Conservation (phyloP, 2,888 invertebrate genomes). For the Antheraea assamensis region DNA sequence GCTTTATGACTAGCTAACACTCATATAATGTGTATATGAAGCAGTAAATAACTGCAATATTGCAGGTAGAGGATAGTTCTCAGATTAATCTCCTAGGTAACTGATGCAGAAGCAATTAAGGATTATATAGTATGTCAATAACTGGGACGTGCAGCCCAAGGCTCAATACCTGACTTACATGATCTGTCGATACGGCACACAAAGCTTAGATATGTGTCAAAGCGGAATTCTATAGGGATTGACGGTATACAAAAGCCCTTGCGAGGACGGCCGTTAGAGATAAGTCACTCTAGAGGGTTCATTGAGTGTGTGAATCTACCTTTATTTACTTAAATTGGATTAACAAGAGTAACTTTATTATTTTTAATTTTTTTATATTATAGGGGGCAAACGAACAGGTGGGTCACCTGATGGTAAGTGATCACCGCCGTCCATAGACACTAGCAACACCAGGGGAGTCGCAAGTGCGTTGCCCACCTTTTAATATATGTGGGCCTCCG, state of each 20-base stretch:
- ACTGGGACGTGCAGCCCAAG: not conserved
- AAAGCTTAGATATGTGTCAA: constrained; percentile 8
- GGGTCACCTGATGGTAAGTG: too few species aligned
- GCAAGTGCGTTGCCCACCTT: too few species aligned
- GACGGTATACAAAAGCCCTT: not conserved
- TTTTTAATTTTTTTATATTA: too few species aligned
- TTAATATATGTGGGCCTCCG: too few species aligned
- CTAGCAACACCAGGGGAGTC: too few species aligned
- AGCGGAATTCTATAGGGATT: not conserved
- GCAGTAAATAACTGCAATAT: not conserved
- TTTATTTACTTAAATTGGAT: not conserved
- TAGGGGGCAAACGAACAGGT: too few species aligned
- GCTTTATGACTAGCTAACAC: not conserved
- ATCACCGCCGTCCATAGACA: too few species aligned
- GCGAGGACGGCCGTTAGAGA: not conserved
- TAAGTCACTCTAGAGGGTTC: not conserved
- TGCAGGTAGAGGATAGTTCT: not conserved
- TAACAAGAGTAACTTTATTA: too few species aligned
- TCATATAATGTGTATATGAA: not conserved
- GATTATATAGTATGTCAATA: constrained; percentile 8
- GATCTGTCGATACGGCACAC: not conserved
- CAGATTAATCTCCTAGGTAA: not conserved
- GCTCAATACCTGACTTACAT: constrained; percentile 1
- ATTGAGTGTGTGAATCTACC: not conserved
- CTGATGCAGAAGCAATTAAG: not conserved